Evolutionary conservation across 2,888 invertebrate genomes (phyloP).

Genomic region (Calephelis perditalis): DNA sequence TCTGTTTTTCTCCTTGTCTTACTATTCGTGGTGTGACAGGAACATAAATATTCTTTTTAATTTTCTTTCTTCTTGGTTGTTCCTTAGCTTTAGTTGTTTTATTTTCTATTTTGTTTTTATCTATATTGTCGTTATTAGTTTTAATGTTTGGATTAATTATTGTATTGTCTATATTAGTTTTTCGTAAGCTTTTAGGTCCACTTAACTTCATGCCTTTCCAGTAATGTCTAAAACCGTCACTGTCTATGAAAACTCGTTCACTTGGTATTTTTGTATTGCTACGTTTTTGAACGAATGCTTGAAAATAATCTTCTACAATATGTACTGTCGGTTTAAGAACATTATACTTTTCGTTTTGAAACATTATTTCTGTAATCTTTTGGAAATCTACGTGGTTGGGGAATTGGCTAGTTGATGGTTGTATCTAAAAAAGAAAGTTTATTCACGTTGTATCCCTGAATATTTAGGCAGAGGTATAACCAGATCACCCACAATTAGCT

Average conservation of each 20-base stretch:
- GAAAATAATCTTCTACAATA: conserved; percentile 45
- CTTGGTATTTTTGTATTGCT: conserved; percentile 29
- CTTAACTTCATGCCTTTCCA: conserved; percentile 44
- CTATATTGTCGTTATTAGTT: too few species aligned
- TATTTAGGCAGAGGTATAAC: too few species aligned
- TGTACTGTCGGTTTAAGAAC: conserved; percentile 48
- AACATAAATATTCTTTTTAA: conserved; percentile 16
- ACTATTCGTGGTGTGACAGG: conserved; percentile 23
- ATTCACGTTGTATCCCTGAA: too few species aligned
- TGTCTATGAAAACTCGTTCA: conserved; percentile 45
- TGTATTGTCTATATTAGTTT: conserved; percentile 24
- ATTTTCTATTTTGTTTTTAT: neutral
- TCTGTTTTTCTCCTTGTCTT: conserved; percentile 32
- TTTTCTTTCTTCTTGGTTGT: conserved; percentile 27
- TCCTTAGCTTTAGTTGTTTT: conserved; percentile 17
- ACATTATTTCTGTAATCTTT: conserved; percentile 43
- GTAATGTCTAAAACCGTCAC: conserved; percentile 51
- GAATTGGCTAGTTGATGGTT: conserved; percentile 29
- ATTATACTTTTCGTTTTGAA: conserved; percentile 48
- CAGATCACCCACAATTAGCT: too few species aligned
- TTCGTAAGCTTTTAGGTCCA: conserved; percentile 33
- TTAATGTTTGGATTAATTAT: too few species aligned
- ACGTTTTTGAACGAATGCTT: conserved; percentile 41
- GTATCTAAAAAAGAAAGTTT: conserved; percentile 14
- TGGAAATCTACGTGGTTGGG: conserved; percentile 49